These are phyloP conservation scores for Ceyx margarethae DNA, from an alignment of 2,113 vertebrate genomes.

Conservation along the genomic window DNA sequence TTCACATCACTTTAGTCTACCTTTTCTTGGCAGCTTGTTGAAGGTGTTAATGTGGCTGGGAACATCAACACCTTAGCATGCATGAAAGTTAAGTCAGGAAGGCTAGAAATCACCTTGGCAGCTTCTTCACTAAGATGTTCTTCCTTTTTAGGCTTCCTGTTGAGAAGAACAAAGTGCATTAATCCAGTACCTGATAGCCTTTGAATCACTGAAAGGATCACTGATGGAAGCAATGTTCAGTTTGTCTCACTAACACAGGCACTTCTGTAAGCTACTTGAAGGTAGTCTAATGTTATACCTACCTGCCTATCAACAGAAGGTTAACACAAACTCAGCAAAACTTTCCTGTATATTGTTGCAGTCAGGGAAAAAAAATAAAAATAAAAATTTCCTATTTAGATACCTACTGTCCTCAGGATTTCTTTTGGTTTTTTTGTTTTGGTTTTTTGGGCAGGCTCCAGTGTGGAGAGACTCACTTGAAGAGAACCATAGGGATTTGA, in stretches of 20 bases:
- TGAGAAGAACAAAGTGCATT: constrained; percentile 36
- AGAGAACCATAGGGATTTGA: neutral
- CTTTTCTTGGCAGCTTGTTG: constrained; percentile 76
- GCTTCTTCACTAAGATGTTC: constrained; percentile 94
- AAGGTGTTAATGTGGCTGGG: constrained; percentile 87
- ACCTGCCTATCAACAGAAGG: neutral
- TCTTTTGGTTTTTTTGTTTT: neutral
- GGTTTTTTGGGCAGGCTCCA: neutral
- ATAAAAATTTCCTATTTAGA: neutral
- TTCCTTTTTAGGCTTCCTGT: constrained; percentile 89
- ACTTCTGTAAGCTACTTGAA: constrained; percentile 13
- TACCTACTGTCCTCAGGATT: neutral
- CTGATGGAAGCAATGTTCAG: neutral
- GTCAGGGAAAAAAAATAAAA: neutral
- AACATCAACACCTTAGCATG: constrained; percentile 92
- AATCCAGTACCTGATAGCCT: neutral
- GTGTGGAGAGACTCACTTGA: neutral
- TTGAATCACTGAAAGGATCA: neutral
- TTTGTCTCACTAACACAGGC: constrained; percentile 2
- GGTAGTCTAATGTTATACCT: neutral
- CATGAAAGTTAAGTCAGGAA: constrained; percentile 94
- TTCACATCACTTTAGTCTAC: constrained; percentile 70
- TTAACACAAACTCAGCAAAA: neutral
- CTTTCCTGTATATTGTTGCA: neutral
- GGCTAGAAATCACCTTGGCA: constrained; percentile 81